These are phyloP conservation scores for Ochlodes sylvanus DNA, from an alignment of 2,888 invertebrate species.

Conservation along the genomic window DNA sequence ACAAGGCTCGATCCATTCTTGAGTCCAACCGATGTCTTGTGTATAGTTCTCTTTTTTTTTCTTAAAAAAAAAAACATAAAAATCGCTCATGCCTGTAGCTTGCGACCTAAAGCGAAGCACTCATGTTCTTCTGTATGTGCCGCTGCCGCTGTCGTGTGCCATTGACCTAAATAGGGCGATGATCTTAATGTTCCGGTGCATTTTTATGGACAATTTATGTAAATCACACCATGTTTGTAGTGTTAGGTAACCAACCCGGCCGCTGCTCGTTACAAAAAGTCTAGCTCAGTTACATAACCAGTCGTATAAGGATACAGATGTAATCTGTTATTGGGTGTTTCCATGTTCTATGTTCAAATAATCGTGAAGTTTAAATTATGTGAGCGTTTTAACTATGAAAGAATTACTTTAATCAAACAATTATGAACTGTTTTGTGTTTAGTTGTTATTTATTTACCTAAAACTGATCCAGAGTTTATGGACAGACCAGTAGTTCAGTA, in stretches of 20 bases:
- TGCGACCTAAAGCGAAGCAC: slow-evolving; percentile 11
- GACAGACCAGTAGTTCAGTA: no score
- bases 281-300: slow-evolving; percentile 24
- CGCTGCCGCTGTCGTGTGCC: slow-evolving; percentile 49
- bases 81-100: background rate
- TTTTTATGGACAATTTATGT: slow-evolving; percentile 56
- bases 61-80: no score
- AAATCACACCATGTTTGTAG: slow-evolving; percentile 42
- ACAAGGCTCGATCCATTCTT: no score
- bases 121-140: slow-evolving; percentile 48
- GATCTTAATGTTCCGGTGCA: slow-evolving; percentile 49
- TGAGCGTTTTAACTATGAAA: background rate
- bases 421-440: no score
- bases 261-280: slow-evolving; percentile 17
- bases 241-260: slow-evolving; percentile 19
- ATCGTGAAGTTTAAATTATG: background rate
- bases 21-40: no score
- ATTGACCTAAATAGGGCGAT: slow-evolving; percentile 53
- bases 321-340: slow-evolving; percentile 19
- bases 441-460: no score
- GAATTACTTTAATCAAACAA: no score
- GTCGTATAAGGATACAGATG: slow-evolving; percentile 18
- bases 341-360: slow-evolving; percentile 1
- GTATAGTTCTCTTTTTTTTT: no score
- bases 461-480: no score